Evolutionary conservation across 2,888 invertebrate species (phyloP).

Genomic region (Anodontia alba): DNA sequence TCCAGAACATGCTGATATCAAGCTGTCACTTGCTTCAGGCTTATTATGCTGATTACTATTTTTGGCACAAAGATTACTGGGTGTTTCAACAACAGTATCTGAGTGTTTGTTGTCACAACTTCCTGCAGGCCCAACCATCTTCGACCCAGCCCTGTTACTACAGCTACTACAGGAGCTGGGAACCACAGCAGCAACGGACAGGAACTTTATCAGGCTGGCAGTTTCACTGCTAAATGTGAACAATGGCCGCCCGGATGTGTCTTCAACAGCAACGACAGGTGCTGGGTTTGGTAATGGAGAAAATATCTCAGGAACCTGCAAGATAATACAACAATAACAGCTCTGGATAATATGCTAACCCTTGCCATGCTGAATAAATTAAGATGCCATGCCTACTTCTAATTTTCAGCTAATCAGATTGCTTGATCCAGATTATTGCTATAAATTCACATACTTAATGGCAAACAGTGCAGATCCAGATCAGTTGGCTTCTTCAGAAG

Average conservation of each 20-base stretch:
- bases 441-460: no score
- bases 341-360: no score
- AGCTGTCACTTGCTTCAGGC: neutral
- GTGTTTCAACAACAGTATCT: neutral
- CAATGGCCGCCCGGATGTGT: conserved; percentile 59
- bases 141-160: neutral
- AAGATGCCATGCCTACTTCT: no score
- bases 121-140: neutral
- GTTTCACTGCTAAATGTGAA: conserved; percentile 77
- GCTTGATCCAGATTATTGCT: no score
- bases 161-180: neutral
- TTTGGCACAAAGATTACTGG: neutral
- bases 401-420: no score
- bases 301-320: conserved; percentile 54
- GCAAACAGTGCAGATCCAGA: no score
- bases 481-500: no score
- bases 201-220: conserved; percentile 75
- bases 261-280: conserved; percentile 35
- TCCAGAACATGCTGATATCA: neutral
- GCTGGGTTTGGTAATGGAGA: conserved; percentile 27
- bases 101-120: neutral
- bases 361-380: no score
- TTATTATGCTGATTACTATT: neutral
- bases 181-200: conserved; percentile 63
- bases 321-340: no score